phyloP scores from a whole-genome alignment of 2,113 vertebrate species.

The Callipepla squamata region DNA sequence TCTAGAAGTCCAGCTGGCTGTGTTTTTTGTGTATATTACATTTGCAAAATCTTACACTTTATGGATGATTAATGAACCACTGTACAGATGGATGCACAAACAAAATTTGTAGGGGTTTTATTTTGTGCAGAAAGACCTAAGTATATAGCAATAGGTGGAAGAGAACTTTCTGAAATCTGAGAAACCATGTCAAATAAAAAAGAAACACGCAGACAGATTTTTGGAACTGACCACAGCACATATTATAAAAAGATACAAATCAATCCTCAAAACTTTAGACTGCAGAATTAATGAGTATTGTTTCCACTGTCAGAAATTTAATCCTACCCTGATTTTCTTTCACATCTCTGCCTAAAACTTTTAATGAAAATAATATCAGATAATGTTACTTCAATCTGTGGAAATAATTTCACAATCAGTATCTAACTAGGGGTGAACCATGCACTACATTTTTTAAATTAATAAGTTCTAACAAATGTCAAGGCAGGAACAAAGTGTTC shows the following conservation, averaged over 20 bases:
- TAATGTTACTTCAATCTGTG: not conserved
- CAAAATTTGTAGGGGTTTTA: not conserved
- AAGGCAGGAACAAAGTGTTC: conserved; percentile 39
- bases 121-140: not conserved
- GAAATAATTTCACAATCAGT: conserved; percentile 19
- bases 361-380: not conserved
- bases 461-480: not conserved
- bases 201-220: conserved; percentile 61
- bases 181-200: conserved; percentile 43
- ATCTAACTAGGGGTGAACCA: not conserved
- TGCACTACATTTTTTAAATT: not conserved
- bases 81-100: not conserved
- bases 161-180: conserved; percentile 43
- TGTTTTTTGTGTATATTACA: not conserved
- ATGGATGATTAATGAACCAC: conserved; percentile 3
- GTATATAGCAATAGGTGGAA: conserved; percentile 8
- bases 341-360: conserved; percentile 3
- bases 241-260: conserved; percentile 55
- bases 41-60: not conserved
- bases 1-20: conserved; percentile 6
- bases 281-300: conserved; percentile 44
- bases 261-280: conserved; percentile 34
- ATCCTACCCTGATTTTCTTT: conserved; percentile 49
- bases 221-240: conserved; percentile 55
- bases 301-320: conserved; percentile 44